These are phyloP conservation scores for Sebastes baramenuke DNA, from an alignment of 2,797 vertebrate genomes.

Conservation along the genomic window DNA sequence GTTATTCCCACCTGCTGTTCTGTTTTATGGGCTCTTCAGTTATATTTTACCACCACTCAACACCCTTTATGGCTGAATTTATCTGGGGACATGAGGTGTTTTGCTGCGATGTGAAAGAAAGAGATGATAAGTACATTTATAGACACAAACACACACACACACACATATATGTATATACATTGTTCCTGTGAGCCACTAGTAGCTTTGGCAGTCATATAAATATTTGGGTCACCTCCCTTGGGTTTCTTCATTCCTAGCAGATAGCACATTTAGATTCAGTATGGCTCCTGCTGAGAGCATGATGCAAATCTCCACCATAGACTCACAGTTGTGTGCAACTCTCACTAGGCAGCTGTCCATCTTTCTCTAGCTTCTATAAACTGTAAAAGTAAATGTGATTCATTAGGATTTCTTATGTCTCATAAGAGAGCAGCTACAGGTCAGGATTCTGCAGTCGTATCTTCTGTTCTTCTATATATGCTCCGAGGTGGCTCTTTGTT, in stretches of 20 bases:
- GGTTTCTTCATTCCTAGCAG: slow-evolving; percentile 34
- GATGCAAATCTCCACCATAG: slow-evolving; percentile 39
- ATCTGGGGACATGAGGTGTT: slow-evolving; percentile 23
- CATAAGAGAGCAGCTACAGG: not conserved
- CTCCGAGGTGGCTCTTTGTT: slow-evolving; percentile 34
- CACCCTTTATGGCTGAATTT: slow-evolving; percentile 22
- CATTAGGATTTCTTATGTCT: slow-evolving; percentile 19
- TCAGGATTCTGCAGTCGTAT: slow-evolving; percentile 3
- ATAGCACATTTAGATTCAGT: slow-evolving; percentile 54
- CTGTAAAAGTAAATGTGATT: slow-evolving; percentile 27
- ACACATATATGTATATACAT: not conserved
- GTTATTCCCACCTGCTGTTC: slow-evolving; percentile 36
- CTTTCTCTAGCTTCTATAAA: not conserved
- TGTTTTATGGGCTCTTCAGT: slow-evolving; percentile 28
- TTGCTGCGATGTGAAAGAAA: slow-evolving; percentile 7
- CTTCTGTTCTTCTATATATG: not conserved
- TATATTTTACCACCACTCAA: slow-evolving; percentile 37
- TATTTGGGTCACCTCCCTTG: slow-evolving; percentile 40
- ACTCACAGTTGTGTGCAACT: slow-evolving; percentile 7
- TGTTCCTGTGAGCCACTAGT: slow-evolving; percentile 1
- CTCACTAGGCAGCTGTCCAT: not conserved
- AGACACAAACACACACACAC: not conserved
- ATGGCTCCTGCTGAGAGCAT: slow-evolving; percentile 39
- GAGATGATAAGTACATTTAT: slow-evolving; percentile 20
- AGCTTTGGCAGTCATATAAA: slow-evolving; percentile 28